Conservation (phyloP, 2,888 invertebrate species). For the Pherbina coryleti region DNA sequence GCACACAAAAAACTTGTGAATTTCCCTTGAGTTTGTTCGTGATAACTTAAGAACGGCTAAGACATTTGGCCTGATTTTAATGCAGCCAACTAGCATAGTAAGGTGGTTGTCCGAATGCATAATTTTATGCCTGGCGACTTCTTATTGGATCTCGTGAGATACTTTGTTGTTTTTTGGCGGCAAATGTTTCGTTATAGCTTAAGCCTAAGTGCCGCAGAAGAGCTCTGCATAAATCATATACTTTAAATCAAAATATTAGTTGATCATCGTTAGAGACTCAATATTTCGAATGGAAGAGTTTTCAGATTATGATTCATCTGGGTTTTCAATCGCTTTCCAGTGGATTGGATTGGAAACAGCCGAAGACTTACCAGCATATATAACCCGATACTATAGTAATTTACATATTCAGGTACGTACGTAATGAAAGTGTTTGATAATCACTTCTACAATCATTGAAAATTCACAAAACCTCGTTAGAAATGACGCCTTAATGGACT, state of each 20-base stretch:
- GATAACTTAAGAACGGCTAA: constrained; percentile 16
- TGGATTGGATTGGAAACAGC: constrained; percentile 80
- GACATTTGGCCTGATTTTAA: constrained; percentile 20
- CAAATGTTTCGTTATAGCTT: constrained; percentile 5
- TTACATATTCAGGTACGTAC: constrained; percentile 66
- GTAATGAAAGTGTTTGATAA: not conserved
- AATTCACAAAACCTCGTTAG: too few species aligned
- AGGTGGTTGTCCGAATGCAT: constrained; percentile 13
- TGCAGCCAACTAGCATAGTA: not conserved
- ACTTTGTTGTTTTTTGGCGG: constrained; percentile 21
- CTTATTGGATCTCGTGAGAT: constrained; percentile 1
- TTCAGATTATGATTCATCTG: constrained; percentile 38
- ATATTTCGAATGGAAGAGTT: constrained; percentile 52
- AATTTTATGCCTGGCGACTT: not conserved
- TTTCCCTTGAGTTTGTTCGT: constrained; percentile 17
- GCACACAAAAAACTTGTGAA: constrained; percentile 3
- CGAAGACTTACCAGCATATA: constrained; percentile 74
- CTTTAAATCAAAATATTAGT: not conserved
- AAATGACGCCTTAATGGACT: too few species aligned
- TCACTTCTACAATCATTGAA: not conserved
- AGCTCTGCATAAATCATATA: too few species aligned
- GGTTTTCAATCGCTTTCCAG: constrained; percentile 57
- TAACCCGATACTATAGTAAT: constrained; percentile 77
- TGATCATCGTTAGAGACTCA: not conserved
- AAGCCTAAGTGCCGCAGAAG: not conserved